Evolutionary conservation across 1,140 invertebrate genomes (phyloP).

Genomic region (Drosophila ficusphila): DNA sequence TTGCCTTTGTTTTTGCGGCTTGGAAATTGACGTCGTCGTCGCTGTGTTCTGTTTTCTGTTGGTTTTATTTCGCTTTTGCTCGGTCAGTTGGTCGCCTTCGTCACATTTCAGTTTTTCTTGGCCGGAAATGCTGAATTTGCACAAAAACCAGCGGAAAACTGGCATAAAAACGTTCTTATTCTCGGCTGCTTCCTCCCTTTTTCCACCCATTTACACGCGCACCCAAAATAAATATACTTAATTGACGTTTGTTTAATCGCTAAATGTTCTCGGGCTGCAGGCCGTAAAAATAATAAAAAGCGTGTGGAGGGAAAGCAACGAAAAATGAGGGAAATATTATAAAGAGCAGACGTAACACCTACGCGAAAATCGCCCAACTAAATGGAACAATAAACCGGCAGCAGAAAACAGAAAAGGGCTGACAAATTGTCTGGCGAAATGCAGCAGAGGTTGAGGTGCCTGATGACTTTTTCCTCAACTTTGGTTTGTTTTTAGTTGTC

Average conservation of each 20-base stretch:
- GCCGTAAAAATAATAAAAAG: slow-evolving; percentile 23
- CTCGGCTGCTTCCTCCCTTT: slow-evolving; percentile 8
- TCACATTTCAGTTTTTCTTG: slow-evolving; percentile 79
- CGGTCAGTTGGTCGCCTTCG: slow-evolving; percentile 72
- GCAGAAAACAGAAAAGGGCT: slow-evolving; percentile 54
- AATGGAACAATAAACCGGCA: slow-evolving; percentile 54
- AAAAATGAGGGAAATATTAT: slow-evolving; percentile 14
- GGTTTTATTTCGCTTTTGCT: slow-evolving; percentile 32
- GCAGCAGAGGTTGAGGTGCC: background rate
- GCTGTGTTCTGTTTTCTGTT: slow-evolving; percentile 6
- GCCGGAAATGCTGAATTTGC: slow-evolving; percentile 80
- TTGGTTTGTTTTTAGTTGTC: slow-evolving; percentile 21
- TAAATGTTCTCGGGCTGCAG: slow-evolving; percentile 11
- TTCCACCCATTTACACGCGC: slow-evolving; percentile 61
- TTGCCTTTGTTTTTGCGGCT: slow-evolving; percentile 56
- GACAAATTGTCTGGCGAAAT: slow-evolving; percentile 61
- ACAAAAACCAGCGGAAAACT: slow-evolving; percentile 69
- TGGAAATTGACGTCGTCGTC: slow-evolving; percentile 63
- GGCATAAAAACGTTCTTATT: slow-evolving; percentile 65
- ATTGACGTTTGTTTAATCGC: slow-evolving; percentile 78
- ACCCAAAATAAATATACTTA: slow-evolving; percentile 78
- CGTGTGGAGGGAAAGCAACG: background rate
- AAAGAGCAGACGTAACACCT: slow-evolving; percentile 35
- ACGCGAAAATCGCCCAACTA: slow-evolving; percentile 37
- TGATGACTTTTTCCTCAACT: background rate